Base-by-base conservation (phyloP, 2,888 invertebrate genomes). In the Theretra japonica region DNA sequence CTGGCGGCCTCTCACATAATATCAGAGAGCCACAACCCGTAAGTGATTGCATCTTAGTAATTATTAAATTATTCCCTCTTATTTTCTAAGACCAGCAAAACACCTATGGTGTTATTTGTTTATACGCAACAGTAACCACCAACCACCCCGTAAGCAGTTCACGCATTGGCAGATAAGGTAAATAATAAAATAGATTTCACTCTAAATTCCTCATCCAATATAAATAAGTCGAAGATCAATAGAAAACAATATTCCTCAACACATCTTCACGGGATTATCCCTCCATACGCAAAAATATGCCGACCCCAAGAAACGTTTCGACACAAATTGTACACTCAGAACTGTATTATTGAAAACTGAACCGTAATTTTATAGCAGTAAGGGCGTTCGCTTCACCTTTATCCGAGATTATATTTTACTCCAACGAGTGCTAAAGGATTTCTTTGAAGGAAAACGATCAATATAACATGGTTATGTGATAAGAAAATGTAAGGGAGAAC, bases 361-460 rank as follows among this genome's bases (percentile, higher is more conserved):
- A 30, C 62, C 53, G 62, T 71, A 71, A 62, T 71, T 65, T 71
- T 62, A 65, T 62, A 71, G 70, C 56, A 53, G 56, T 56, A 71
- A 56, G 70, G 25, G 62, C 56, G 23, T 33, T 62, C 33, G 33
- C 23, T 65, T 23, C 48, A 65, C 65, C 65, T 23, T 48, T 23
- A 48, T 65, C 48, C 65, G n/a, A 65, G 48, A 56, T 71, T 71
- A 65, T 71, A 71, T 33, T 65, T 41, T 65, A 33, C 70, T 65
- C 30, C 30, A 56, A 65, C 56, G 53, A 41, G 23, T 50, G 70
- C 56, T 65, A 71, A 33, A 65, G 41, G 70, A 71, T 65, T 71
- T 71, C 84, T 85, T 86, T 83, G 79, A 80, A 79, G 80, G 83
- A 75, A 78, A 80, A 77, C 85, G 85, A 86, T 88, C 90, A 81